Evolutionary conservation across 2,797 vertebrate genomes (phyloP).

Genomic region (Argya squamiceps): DNA sequence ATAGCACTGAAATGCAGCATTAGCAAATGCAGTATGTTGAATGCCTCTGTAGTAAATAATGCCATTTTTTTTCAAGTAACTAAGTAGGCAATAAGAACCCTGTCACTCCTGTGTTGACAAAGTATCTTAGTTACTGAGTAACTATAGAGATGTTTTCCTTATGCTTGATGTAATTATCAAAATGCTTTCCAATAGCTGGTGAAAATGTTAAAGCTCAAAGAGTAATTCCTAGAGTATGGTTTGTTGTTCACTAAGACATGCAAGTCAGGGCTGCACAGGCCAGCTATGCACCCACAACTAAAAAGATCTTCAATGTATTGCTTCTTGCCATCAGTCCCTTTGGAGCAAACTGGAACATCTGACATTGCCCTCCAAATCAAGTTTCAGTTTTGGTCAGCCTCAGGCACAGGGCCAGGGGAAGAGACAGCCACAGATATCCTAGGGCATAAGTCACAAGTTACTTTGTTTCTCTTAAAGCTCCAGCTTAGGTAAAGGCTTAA

Average conservation of each 20-base stretch:
- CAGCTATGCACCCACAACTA: background rate
- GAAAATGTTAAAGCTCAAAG: background rate
- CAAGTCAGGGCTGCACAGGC: background rate
- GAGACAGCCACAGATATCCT: background rate
- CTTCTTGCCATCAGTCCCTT: background rate
- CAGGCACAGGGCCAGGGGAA: rapidly evolving
- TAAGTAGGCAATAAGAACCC: slow-evolving; percentile 17
- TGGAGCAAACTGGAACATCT: background rate
- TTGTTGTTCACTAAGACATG: background rate
- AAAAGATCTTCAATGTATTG: background rate
- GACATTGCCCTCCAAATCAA: background rate
- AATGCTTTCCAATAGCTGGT: slow-evolving; percentile 22
- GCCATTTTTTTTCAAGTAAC: slow-evolving; percentile 23
- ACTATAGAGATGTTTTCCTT: slow-evolving; percentile 39
- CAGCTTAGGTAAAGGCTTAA: background rate
- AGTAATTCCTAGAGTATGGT: background rate
- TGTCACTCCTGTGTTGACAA: slow-evolving; percentile 25
- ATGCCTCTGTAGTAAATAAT: slow-evolving; percentile 22
- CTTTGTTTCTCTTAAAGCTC: background rate
- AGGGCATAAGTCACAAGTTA: background rate
- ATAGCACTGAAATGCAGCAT: background rate
- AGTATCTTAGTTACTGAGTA: slow-evolving; percentile 47
- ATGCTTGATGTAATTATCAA: background rate
- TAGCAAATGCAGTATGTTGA: slow-evolving; percentile 9
- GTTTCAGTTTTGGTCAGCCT: background rate